A percentile compares a stretch with the other conserved stretches of the same genome.
phyloP scores from a whole-genome alignment of 2,113 vertebrate genomes.

The Tapirus terrestris region DNA sequence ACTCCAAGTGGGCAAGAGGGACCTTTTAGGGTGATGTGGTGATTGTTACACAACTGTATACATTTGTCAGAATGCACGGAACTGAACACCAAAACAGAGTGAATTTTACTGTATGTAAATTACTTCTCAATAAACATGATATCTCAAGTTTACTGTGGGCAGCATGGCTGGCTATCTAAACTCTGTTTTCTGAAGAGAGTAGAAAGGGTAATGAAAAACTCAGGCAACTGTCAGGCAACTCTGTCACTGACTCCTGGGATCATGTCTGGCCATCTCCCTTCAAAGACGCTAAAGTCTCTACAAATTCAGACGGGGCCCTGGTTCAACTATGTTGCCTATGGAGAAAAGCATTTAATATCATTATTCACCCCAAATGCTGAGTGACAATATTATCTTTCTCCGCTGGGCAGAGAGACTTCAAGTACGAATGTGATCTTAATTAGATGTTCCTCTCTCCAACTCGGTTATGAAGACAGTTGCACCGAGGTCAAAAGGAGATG shows the following conservation, averaged over 20 bases:
- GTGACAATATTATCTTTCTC: constrained; percentile 50
- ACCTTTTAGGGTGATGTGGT: background rate
- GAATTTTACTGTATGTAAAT: background rate
- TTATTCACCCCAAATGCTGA: background rate
- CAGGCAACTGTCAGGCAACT: too few relatives aligned
- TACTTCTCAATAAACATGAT: background rate
- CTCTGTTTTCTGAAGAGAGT: background rate
- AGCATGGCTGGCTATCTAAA: background rate
- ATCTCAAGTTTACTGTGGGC: background rate
- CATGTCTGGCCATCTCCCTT: background rate
- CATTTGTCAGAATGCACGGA: background rate
- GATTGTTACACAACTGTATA: background rate
- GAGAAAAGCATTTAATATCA: constrained; percentile 9
- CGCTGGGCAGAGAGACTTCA: constrained; percentile 26
- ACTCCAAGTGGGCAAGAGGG: background rate
- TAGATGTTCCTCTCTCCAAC: constrained; percentile 44
- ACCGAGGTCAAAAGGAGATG: constrained; percentile 23
- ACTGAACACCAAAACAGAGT: background rate
- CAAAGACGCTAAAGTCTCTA: background rate
- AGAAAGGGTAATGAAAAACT: background rate
- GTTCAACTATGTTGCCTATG: background rate
- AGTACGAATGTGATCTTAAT: constrained; percentile 57
- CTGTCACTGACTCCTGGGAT: background rate
- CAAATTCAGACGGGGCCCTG: background rate
- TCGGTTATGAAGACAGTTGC: background rate